Base-by-base conservation (phyloP, 2,113 vertebrate genomes). In the Chlorodrepanis virens region DNA sequence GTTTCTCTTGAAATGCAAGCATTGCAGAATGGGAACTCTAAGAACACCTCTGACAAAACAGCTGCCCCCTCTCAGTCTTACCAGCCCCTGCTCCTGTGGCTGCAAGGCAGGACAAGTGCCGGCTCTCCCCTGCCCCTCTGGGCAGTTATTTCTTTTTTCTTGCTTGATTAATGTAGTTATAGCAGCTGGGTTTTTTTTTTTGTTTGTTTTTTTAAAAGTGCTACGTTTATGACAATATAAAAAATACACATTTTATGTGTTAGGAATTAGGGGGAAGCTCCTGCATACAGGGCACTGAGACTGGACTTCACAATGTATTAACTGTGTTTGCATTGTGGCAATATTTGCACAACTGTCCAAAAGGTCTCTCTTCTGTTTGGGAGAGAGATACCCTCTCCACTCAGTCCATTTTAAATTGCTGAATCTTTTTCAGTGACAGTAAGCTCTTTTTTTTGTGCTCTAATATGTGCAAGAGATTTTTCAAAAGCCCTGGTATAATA, bases 1-100 rank as follows among this genome's bases (percentile, higher is more conserved):
- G 64, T 88, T 93, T 70, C 93, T 94, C 74, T 77, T 88, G 77
- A 97, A 84, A 88, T 44, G 82, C 81, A 91, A 44, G 49, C 35
- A 56, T 69, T 81, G 54, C 80, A 74, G 54, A 59, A 52, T 61
- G 56, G 17, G 14, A 95, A 53, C 59, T 45, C 82, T 1, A 4
- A 11, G 52, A 88, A 61, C 14, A 61, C 12, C 5, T 2, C 3
- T 19, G n/a, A 61, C 44, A 78, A 50, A 86, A n/a, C 21, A 94
- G 88, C 53, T 22, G 33, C 24, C 35, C 60, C 29, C 18, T 28
- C 49, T 52, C 6, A 60, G 54, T 44, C 67, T 72, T 50, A 37
- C 6, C 84, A 75, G 69, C 63, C 90, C 31, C 37, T 7, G 35
- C 35, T 59, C 31, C 77, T 78, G 65, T 11, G 28, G 29, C 82